Percentiles rank a stretch among this genome's conserved stretches.
Conservation (phyloP, 1,140 invertebrate genomes). For the Magallana ariakensis region DNA sequence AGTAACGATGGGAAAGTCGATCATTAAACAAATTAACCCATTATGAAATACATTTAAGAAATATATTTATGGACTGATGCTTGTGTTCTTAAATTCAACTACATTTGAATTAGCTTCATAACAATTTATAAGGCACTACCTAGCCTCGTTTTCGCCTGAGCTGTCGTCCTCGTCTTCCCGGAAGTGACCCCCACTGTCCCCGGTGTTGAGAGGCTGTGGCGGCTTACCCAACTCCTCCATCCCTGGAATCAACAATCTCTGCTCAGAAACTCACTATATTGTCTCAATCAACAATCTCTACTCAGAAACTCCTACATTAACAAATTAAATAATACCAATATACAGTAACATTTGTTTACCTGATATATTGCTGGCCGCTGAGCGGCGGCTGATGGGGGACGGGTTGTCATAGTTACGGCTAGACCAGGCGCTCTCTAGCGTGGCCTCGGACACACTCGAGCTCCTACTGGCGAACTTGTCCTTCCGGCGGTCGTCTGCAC, state of each 20-base stretch:
- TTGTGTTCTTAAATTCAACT: too few species aligned
- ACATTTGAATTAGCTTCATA: background rate
- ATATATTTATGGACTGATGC: too few species aligned
- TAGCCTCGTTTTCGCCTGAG: background rate
- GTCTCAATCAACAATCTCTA: too few species aligned
- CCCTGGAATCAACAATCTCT: background rate
- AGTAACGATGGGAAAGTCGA: too few species aligned
- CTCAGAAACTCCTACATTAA: too few species aligned
- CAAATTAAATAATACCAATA: too few species aligned
- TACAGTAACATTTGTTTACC: background rate
- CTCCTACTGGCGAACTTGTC: background rate
- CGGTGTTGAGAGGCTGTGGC: slow-evolving; percentile 8
- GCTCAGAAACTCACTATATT: too few species aligned
- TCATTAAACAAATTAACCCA: too few species aligned
- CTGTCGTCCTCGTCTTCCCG: background rate
- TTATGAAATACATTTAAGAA: too few species aligned
- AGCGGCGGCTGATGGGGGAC: slow-evolving; percentile 13
- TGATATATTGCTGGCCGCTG: background rate
- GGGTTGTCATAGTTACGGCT: background rate
- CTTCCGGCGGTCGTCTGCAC: slow-evolving; percentile 21
- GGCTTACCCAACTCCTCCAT: background rate
- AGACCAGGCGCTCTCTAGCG: background rate
- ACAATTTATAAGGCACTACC: background rate
- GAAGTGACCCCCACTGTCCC: slow-evolving; percentile 3
- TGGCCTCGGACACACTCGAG: background rate